Conservation (phyloP, 1,140 invertebrate species). For the Caerostris extrusa region DNA sequence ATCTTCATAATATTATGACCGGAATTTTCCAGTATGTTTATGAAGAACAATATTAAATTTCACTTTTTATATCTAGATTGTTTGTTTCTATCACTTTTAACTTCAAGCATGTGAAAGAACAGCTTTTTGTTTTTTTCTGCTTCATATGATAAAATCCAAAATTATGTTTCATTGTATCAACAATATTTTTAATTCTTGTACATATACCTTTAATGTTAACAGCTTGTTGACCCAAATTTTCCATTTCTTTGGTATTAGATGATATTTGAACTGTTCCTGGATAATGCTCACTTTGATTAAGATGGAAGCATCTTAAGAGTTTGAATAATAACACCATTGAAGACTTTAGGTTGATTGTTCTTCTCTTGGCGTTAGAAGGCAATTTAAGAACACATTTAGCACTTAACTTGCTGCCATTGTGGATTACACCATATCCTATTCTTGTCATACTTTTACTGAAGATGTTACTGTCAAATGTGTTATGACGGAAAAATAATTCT, state of each 20-base stretch:
- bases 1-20: too few species aligned
- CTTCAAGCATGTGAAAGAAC: too few species aligned
- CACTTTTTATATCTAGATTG: too few species aligned
- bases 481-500: constrained; percentile 98
- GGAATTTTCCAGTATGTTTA: too few species aligned
- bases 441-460: constrained; percentile 92
- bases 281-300: constrained; percentile 95
- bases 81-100: too few species aligned
- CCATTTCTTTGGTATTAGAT: constrained; percentile 79
- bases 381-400: constrained; percentile 93
- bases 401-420: constrained; percentile 89
- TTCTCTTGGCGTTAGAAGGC: constrained; percentile 86
- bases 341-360: constrained; percentile 85
- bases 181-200: constrained; percentile 84
- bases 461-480: too few species aligned
- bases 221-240: constrained; percentile 84
- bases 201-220: constrained; percentile 92
- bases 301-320: constrained; percentile 94
- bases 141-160: too few species aligned
- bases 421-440: constrained; percentile 93
- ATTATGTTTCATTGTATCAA: too few species aligned
- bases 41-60: too few species aligned
- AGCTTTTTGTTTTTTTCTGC: too few species aligned
- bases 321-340: constrained; percentile 91
- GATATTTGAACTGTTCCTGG: constrained; percentile 88